Evolutionary conservation across 2,797 vertebrate genomes (phyloP).

Genomic region (Huso huso): DNA sequence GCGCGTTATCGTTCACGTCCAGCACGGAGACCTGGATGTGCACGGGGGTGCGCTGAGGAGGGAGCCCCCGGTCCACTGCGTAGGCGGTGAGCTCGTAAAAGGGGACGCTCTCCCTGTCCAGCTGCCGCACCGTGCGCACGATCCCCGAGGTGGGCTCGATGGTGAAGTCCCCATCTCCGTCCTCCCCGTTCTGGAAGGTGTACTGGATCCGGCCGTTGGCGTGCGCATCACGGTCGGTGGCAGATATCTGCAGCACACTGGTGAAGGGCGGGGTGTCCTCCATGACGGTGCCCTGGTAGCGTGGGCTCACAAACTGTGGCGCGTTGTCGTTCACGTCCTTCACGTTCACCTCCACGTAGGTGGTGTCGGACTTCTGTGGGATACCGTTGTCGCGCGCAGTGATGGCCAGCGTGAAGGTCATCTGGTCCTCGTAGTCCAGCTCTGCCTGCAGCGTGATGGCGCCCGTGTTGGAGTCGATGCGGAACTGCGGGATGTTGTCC

Average conservation of each 20-base stretch:
- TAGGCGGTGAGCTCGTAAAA: constrained; percentile 91
- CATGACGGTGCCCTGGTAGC: constrained; percentile 86
- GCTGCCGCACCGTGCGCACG: constrained; percentile 78
- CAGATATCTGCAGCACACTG: constrained; percentile 92
- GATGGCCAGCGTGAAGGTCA: constrained; percentile 91
- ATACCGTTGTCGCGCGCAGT: constrained; percentile 96
- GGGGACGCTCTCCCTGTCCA: constrained; percentile 84
- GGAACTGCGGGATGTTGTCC: constrained; percentile 93
- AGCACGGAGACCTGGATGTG: constrained; percentile 88
- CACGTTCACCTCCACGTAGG: constrained; percentile 94
- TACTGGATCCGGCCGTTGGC: constrained; percentile 91
- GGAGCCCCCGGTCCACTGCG: constrained; percentile 86
- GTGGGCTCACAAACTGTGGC: constrained; percentile 86
- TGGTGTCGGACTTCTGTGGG: constrained; percentile 95
- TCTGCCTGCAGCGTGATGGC: constrained; percentile 90
- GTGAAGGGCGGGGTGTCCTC: constrained; percentile 95
- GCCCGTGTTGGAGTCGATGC: constrained; percentile 77
- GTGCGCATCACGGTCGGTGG: constrained; percentile 89
- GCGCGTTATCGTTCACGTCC: constrained; percentile 94
- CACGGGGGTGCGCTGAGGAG: constrained; percentile 83
- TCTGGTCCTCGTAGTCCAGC: constrained; percentile 94
- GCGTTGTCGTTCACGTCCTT: constrained; percentile 95
- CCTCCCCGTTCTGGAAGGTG: constrained; percentile 95
- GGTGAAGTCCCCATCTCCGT: constrained; percentile 94
- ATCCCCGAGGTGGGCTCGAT: constrained; percentile 96